Conservation (phyloP, 2,113 vertebrate genomes). For the Agapornis roseicollis region DNA sequence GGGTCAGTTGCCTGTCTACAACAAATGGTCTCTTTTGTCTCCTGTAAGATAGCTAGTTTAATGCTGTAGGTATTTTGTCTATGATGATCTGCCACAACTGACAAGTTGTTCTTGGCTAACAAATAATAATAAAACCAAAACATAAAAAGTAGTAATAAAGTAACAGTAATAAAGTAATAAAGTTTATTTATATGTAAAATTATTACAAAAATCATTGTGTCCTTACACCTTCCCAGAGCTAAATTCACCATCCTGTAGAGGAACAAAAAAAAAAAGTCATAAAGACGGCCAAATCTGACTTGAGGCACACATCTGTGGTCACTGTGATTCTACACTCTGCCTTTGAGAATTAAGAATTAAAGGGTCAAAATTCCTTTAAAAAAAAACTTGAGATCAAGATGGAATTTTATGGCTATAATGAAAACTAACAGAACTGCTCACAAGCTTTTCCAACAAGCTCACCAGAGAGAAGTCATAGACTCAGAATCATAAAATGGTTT, state of each 20-base stretch:
- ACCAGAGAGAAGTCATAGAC: neutral
- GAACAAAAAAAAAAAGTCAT: neutral
- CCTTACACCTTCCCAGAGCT: neutral
- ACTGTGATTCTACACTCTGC: neutral
- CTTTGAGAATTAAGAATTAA: neutral
- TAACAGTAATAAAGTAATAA: neutral
- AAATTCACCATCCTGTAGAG: neutral
- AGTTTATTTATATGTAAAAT: neutral
- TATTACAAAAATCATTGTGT: neutral
- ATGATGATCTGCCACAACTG: neutral
- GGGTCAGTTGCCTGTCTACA: neutral
- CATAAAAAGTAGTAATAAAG: neutral
- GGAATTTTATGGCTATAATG: neutral
- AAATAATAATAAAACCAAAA: neutral
- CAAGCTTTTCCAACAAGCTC: neutral
- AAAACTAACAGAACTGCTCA: neutral
- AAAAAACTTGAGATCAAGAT: neutral
- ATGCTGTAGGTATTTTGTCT: neutral
- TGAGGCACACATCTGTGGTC: neutral
- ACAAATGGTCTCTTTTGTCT: neutral
- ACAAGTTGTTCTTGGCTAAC: neutral
- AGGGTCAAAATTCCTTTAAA: neutral
- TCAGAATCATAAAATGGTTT: neutral
- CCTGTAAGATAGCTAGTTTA: neutral
- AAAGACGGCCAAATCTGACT: neutral